Conservation (phyloP, 2,797 vertebrate genomes). For the Cossypha heuglini region DNA sequence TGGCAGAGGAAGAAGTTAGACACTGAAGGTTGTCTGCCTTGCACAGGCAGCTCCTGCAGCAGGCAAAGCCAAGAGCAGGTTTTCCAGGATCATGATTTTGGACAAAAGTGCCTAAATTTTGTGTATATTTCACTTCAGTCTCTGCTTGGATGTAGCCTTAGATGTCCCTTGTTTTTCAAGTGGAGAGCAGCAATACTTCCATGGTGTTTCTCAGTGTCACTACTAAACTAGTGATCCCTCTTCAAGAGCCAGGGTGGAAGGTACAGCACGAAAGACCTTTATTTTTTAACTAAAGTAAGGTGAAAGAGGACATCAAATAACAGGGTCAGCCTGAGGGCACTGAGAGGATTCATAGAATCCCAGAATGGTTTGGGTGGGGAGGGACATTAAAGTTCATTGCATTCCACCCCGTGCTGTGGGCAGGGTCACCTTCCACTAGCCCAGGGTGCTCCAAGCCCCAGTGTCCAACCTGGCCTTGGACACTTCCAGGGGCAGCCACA, state of each 20-base stretch:
- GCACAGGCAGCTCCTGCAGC: background rate
- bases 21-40: background rate
- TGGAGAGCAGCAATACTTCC: background rate
- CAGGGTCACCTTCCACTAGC: background rate
- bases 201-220: background rate
- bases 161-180: background rate
- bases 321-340: background rate
- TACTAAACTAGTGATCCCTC: background rate
- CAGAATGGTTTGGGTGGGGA: background rate
- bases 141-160: background rate
- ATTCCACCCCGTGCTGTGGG: background rate
- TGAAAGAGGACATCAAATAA: background rate
- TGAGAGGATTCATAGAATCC: background rate
- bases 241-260: background rate
- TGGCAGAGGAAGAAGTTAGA: background rate
- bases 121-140: background rate
- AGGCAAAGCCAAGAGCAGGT: background rate
- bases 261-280: background rate
- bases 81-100: background rate
- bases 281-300: background rate
- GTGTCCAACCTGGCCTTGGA: fast-evolving
- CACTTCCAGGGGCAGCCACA: background rate
- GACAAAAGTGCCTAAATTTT: background rate
- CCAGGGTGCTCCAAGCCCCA: background rate
- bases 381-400: background rate